Conservation (phyloP, 2,888 invertebrate genomes). For the Diloba caeruleocephala region DNA sequence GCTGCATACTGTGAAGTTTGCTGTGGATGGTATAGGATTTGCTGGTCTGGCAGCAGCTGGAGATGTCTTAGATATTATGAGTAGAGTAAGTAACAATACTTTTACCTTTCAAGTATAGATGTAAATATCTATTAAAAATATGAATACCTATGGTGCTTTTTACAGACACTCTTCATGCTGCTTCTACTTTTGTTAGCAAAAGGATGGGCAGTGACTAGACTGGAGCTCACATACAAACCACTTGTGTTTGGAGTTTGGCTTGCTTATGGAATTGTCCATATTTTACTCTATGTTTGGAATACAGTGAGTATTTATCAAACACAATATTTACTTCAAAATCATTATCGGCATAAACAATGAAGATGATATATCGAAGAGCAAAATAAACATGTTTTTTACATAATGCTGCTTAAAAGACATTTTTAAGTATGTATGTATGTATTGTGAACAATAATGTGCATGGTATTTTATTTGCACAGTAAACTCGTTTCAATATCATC, state of each 20-base stretch:
- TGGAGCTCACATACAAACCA: slow-evolving; percentile 96
- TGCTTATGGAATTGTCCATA: slow-evolving; percentile 96
- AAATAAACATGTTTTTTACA: background rate
- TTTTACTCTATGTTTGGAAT: slow-evolving; percentile 98
- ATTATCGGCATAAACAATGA: background rate
- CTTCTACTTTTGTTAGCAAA: slow-evolving; percentile 97
- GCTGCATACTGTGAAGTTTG: slow-evolving; percentile 96
- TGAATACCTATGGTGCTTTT: slow-evolving; percentile 46
- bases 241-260: slow-evolving; percentile 96
- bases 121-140: no score
- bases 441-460: no score
- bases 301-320: slow-evolving; percentile 91
- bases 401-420: background rate
- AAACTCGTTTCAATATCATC: no score
- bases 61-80: slow-evolving; percentile 97
- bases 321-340: background rate
- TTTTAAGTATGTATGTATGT: background rate
- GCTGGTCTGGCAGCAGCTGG: slow-evolving; percentile 95
- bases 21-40: slow-evolving; percentile 96
- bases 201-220: slow-evolving; percentile 98
- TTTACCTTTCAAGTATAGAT: no score
- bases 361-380: background rate
- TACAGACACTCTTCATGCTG: slow-evolving; percentile 98
- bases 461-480: slow-evolving; percentile 4
- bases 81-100: slow-evolving; percentile 91